Percentiles rank a stretch among this genome's conserved stretches.
These are phyloP conservation scores for Neotoxoptera formosana DNA, from an alignment of 1,140 invertebrate genomes.

Conservation along the genomic window DNA sequence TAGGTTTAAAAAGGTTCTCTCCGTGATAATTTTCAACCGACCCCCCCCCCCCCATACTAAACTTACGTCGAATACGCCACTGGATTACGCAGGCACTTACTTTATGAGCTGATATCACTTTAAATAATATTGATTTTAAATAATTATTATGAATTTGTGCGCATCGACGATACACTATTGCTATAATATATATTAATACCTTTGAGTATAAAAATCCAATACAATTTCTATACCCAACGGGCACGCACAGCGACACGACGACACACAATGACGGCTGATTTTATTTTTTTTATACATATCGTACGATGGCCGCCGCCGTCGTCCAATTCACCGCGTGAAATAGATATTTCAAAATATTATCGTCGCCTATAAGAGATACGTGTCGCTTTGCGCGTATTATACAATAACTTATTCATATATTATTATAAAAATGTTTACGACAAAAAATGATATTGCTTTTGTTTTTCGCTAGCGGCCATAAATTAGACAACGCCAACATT, in stretches of 20 bases:
- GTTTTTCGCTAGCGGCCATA: neutral
- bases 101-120: too few species aligned
- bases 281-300: neutral
- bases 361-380: neutral
- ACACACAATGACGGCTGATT: too few species aligned
- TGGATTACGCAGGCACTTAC: too few species aligned
- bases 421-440: constrained; percentile 12
- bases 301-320: neutral
- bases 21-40: too few species aligned
- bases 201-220: neutral
- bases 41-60: too few species aligned
- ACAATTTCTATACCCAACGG: too few species aligned
- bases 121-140: neutral
- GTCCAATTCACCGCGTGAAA: neutral
- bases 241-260: too few species aligned
- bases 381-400: neutral
- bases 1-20: too few species aligned
- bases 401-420: neutral
- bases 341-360: constrained; percentile 16
- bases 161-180: too few species aligned
- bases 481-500: constrained; percentile 13
- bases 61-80: too few species aligned
- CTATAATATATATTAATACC: neutral
- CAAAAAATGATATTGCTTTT: neutral
- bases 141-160: neutral